Conservation (phyloP, 2,797 vertebrate species). For the Pterois miles region DNA sequence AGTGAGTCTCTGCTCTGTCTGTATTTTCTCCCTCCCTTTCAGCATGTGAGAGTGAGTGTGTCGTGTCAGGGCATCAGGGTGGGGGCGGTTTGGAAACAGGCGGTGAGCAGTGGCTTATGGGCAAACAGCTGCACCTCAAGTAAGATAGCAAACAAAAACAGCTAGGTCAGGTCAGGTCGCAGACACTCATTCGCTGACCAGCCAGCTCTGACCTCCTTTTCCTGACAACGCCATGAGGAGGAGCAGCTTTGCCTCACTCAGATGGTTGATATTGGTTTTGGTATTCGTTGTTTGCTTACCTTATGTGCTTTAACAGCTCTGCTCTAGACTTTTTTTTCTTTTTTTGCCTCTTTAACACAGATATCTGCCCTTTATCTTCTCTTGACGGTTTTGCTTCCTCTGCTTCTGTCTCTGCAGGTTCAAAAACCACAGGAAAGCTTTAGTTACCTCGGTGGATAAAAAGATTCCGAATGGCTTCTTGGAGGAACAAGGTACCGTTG, state of each 20-base stretch:
- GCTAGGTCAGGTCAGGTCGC: constrained; percentile 58
- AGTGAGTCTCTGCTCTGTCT: not conserved
- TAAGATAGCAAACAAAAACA: constrained; percentile 64
- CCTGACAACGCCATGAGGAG: constrained; percentile 72
- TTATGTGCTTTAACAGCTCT: constrained; percentile 23
- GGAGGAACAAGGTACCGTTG: constrained; percentile 93
- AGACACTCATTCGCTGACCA: constrained; percentile 51
- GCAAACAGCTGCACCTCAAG: constrained; percentile 75
- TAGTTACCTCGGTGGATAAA: constrained; percentile 91
- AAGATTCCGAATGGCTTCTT: constrained; percentile 96
- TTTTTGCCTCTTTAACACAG: constrained; percentile 14
- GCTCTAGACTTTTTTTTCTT: not conserved
- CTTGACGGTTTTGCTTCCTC: constrained; percentile 16
- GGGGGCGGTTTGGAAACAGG: constrained; percentile 52
- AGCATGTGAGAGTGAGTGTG: constrained; percentile 16
- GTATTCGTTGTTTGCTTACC: constrained; percentile 52
- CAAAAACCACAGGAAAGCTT: constrained; percentile 92
- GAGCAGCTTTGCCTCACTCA: constrained; percentile 72
- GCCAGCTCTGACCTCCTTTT: constrained; percentile 31
- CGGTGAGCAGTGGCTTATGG: constrained; percentile 58
- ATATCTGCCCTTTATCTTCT: constrained; percentile 18
- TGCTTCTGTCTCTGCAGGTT: constrained; percentile 82
- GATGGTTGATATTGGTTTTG: constrained; percentile 75
- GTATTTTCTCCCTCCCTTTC: constrained; percentile 1
- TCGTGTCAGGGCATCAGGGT: constrained; percentile 25